These are phyloP conservation scores for Tichodroma muraria DNA, from an alignment of 2,113 vertebrate genomes.

Conservation along the genomic window DNA sequence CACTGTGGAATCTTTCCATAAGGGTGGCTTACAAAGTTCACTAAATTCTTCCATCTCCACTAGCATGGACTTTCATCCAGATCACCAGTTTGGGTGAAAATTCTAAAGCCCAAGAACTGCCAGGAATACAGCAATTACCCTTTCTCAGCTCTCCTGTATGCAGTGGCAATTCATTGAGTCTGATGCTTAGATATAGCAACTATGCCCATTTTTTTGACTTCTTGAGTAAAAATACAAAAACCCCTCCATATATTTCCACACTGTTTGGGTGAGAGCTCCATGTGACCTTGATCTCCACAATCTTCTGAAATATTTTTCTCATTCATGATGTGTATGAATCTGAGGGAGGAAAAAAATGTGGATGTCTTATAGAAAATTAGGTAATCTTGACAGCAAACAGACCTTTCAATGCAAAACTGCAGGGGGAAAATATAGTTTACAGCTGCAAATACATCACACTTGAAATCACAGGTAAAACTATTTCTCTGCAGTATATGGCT, in stretches of 20 bases:
- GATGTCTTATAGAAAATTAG: neutral
- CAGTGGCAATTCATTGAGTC: neutral
- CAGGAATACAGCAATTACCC: neutral
- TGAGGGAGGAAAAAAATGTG: neutral
- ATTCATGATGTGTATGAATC: neutral
- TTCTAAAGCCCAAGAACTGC: neutral
- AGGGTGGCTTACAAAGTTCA: neutral
- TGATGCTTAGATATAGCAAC: neutral
- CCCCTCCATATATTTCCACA: neutral
- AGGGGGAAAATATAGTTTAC: neutral
- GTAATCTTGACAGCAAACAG: neutral
- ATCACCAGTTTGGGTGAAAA: neutral
- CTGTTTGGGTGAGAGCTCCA: neutral
- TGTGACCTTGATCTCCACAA: neutral
- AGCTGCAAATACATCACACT: slow-evolving; percentile 15
- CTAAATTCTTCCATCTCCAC: neutral
- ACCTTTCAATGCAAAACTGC: neutral
- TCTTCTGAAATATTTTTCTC: neutral
- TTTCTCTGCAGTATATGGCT: neutral
- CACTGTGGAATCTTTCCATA: neutral
- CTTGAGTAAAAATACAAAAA: neutral
- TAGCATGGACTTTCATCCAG: neutral
- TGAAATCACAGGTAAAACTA: slow-evolving; percentile 1
- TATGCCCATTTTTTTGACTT: neutral
- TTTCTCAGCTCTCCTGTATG: neutral